These are phyloP conservation scores for Myotis lucifugus DNA, from an alignment of 2,113 vertebrate species.

Conservation along the genomic window DNA sequence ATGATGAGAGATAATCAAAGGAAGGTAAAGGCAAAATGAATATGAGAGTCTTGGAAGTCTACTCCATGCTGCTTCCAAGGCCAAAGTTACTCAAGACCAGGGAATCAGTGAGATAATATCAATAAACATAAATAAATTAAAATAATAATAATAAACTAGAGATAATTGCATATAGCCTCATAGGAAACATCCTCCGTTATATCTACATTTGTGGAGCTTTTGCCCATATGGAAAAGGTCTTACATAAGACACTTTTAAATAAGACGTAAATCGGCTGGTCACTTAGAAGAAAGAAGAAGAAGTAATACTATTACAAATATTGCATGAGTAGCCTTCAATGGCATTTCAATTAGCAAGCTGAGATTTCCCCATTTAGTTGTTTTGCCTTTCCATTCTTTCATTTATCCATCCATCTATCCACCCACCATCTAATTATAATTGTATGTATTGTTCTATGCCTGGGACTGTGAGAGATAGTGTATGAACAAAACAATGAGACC, in stretches of 20 bases:
- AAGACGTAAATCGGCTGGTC: neutral
- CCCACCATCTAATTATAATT: neutral
- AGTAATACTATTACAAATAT: neutral
- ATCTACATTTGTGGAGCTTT: neutral
- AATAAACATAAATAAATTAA: neutral
- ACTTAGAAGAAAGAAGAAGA: neutral
- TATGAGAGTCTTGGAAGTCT: neutral
- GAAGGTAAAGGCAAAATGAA: neutral
- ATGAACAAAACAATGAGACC: neutral
- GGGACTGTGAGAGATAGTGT: neutral
- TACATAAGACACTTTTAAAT: neutral
- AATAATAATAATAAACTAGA: neutral
- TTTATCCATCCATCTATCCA: neutral
- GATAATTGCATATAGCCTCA: neutral
- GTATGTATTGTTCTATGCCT: neutral
- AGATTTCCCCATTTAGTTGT: neutral
- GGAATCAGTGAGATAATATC: neutral
- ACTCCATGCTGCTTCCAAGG: neutral
- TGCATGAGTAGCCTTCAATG: neutral
- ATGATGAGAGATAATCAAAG: neutral
- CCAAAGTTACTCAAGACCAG: neutral
- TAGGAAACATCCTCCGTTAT: neutral
- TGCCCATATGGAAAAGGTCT: neutral
- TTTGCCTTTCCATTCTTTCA: conserved; percentile 7
- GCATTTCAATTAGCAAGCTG: neutral